Conservation (phyloP, 2,797 vertebrate genomes). For the Parambassis ranga region DNA sequence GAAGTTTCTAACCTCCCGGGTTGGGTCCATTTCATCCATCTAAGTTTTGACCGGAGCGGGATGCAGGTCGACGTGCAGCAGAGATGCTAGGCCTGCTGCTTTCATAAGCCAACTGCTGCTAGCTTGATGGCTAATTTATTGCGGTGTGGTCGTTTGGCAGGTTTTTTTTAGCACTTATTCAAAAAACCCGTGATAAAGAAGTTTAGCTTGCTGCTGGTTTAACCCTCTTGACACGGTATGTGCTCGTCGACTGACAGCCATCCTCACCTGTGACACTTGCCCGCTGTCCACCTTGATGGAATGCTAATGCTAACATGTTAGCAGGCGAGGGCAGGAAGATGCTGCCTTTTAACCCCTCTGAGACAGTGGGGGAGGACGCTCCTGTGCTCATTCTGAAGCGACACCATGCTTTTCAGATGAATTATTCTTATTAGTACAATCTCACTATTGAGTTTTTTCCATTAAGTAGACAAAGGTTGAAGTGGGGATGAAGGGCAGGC, state of each 20-base stretch:
- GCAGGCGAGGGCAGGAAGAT: slow-evolving; percentile 47
- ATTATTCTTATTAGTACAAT: accelerated
- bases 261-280: background rate
- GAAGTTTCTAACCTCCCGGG: background rate
- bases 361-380: background rate
- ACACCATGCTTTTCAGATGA: accelerated
- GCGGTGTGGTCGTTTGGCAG: slow-evolving; percentile 49
- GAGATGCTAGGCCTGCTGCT: slow-evolving; percentile 50
- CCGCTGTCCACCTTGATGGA: slow-evolving; percentile 42
- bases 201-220: accelerated
- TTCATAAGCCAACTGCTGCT: slow-evolving; percentile 5
- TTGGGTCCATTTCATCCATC: background rate
- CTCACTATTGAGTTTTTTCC: too few relatives aligned
- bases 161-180: background rate
- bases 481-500: slow-evolving; percentile 9
- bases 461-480: background rate
- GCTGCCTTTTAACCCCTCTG: slow-evolving; percentile 14
- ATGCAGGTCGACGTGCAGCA: slow-evolving; percentile 17
- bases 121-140: slow-evolving; percentile 47
- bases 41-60: background rate
- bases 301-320: slow-evolving; percentile 59
- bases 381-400: accelerated
- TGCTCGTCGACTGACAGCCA: background rate
- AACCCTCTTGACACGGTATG: too few relatives aligned
- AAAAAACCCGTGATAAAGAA: background rate